These are phyloP conservation scores for Andrena bucephala DNA, from an alignment of 2,888 invertebrate species.

Conservation along the genomic window DNA sequence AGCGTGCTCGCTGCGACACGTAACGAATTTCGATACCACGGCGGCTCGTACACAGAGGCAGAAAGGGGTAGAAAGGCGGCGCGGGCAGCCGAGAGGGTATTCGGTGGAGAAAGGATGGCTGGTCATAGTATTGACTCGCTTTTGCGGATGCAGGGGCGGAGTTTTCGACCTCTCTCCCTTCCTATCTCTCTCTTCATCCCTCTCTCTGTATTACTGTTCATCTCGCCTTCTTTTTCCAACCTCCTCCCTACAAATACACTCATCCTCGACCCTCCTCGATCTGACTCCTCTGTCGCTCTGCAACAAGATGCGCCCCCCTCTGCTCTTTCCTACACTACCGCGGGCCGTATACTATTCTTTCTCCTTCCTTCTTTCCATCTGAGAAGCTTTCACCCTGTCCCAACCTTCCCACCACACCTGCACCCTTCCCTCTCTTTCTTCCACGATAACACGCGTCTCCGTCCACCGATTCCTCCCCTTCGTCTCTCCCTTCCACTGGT, in stretches of 20 bases:
- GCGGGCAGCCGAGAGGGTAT: slow-evolving; percentile 54
- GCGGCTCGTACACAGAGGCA: slow-evolving; percentile 29
- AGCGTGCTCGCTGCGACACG: slow-evolving; percentile 38
- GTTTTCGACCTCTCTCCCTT: slow-evolving; percentile 79
- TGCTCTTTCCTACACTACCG: not conserved
- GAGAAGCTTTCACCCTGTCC: slow-evolving; percentile 8
- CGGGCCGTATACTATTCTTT: not conserved
- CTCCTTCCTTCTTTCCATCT: not conserved
- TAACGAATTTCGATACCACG: slow-evolving; percentile 71
- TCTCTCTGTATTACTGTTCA: slow-evolving; percentile 25
- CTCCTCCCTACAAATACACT: slow-evolving; percentile 56
- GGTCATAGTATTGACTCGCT: slow-evolving; percentile 83
- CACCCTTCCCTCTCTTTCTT: not conserved
- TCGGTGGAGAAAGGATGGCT: slow-evolving; percentile 61
- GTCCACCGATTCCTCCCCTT: slow-evolving; percentile 12
- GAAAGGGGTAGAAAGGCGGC: slow-evolving; percentile 50
- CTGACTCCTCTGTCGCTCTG: slow-evolving; percentile 2
- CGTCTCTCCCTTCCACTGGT: slow-evolving; percentile 3
- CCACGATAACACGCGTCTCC: not conserved
- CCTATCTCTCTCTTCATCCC: slow-evolving; percentile 35
- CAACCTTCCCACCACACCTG: not conserved
- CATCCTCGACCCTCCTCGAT: slow-evolving; percentile 19
- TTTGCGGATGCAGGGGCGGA: slow-evolving; percentile 82
- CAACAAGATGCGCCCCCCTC: not conserved
- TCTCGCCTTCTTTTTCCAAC: slow-evolving; percentile 46